A percentile compares a stretch with the other conserved stretches of the same genome.
phyloP scores from a whole-genome alignment of 2,113 vertebrate genomes.

The Antechinus stuartii region DNA sequence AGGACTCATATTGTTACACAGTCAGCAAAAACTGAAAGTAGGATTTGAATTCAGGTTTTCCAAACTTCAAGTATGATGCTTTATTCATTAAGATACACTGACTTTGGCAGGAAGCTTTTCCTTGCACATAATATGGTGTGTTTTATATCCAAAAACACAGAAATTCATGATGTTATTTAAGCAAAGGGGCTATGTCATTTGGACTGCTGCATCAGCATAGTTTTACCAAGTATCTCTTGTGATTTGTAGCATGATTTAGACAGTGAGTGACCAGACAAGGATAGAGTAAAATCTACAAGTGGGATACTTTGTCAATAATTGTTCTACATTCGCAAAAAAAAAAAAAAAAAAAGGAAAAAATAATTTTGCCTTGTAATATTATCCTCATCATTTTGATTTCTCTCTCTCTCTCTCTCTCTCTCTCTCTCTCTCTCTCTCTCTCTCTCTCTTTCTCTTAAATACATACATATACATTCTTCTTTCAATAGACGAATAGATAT shows the following conservation, averaged over 20 bases:
- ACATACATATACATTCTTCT: background rate
- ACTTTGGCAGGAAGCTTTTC: background rate
- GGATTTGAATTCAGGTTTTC: background rate
- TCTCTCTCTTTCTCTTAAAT: no score
- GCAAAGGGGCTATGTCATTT: conserved; percentile 12
- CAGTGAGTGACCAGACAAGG: conserved; percentile 14
- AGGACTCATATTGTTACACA: background rate
- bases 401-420: no score
- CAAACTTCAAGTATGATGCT: background rate
- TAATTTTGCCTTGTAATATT: background rate
- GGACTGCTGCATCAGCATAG: background rate
- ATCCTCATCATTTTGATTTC: background rate
- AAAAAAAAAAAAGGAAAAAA: background rate
- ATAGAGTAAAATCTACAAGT: background rate
- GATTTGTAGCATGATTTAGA: background rate
- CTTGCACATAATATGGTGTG: background rate
- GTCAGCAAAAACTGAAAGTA: background rate
- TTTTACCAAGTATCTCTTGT: conserved; percentile 18
- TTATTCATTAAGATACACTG: background rate
- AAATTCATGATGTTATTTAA: background rate
- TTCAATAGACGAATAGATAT: conserved; percentile 13
- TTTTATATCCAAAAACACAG: background rate
- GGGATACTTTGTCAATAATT: background rate
- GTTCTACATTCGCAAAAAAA: background rate
- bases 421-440: background rate